These are phyloP conservation scores for Drosophila cardini DNA, from an alignment of 1,140 invertebrate genomes.

Conservation along the genomic window DNA sequence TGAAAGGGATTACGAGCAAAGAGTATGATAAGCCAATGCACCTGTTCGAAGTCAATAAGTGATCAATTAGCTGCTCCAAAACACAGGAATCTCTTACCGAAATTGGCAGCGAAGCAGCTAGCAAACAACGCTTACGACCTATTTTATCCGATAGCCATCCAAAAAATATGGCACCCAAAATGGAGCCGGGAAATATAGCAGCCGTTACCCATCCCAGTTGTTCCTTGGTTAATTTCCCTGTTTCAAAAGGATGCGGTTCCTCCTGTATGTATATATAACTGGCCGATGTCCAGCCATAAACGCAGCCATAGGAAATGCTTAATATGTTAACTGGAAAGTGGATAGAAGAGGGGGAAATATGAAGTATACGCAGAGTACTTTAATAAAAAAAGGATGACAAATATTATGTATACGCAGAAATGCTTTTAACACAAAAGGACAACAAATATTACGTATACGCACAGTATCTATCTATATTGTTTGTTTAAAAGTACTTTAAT, in stretches of 20 bases:
- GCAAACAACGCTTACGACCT: conserved; percentile 55
- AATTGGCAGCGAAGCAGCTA: conserved; percentile 50
- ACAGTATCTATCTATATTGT: no score
- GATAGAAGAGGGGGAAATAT: no score
- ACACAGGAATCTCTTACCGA: conserved; percentile 19
- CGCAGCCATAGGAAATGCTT: background rate
- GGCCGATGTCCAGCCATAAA: background rate
- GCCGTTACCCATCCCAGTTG: conserved; percentile 86
- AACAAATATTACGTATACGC: conserved; percentile 4
- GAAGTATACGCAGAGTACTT: no score
- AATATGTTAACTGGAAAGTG: background rate
- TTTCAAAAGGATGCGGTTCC: conserved; percentile 33
- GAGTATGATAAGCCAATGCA: conserved; percentile 71
- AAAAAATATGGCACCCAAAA: conserved; percentile 85
- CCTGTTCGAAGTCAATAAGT: conserved; percentile 8
- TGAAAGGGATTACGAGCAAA: conserved; percentile 68
- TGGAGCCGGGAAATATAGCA: conserved; percentile 85
- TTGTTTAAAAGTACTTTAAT: no score
- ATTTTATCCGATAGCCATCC: conserved; percentile 86
- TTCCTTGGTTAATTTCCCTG: conserved; percentile 58
- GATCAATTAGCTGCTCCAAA: background rate
- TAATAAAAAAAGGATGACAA: background rate
- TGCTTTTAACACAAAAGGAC: no score
- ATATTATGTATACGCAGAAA: conserved; percentile 6
- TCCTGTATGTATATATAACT: conserved; percentile 74